phyloP scores from a whole-genome alignment of 2,888 invertebrate genomes.

The Hylaea fasciaria region DNA sequence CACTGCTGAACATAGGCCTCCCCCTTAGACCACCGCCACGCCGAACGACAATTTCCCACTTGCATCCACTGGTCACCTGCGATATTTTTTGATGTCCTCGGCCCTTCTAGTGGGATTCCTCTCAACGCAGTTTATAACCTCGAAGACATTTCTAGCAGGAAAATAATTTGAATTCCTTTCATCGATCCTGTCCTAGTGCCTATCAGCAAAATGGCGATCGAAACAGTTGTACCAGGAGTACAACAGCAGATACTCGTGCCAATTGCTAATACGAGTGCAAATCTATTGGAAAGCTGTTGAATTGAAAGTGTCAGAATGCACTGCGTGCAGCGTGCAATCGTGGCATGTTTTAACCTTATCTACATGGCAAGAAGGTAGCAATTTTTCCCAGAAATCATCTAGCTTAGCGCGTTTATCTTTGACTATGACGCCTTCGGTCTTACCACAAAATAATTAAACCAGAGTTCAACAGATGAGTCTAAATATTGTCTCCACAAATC shows the following conservation, averaged over 20 bases:
- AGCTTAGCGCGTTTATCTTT: not conserved
- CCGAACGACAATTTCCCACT: too few species aligned
- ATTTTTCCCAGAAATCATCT: slow-evolving; percentile 11
- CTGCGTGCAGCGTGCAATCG: slow-evolving; percentile 20
- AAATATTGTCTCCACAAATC: too few species aligned
- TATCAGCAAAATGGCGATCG: slow-evolving; percentile 11
- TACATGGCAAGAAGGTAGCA: slow-evolving; percentile 12
- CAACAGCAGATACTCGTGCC: slow-evolving; percentile 2
- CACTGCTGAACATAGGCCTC: too few species aligned
- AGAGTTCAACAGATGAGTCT: too few species aligned
- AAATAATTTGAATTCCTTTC: not conserved
- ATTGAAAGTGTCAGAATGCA: slow-evolving; percentile 22
- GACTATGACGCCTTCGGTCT: too few species aligned
- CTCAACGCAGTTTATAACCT: not conserved
- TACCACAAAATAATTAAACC: too few species aligned
- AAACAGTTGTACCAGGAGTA: slow-evolving; percentile 5
- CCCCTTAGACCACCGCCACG: too few species aligned
- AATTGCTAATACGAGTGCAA: slow-evolving; percentile 16
- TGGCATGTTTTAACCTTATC: slow-evolving; percentile 25
- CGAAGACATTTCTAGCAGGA: not conserved
- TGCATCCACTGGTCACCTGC: too few species aligned
- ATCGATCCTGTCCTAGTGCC: not conserved
- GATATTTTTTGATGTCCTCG: too few species aligned
- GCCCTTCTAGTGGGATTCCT: too few species aligned
- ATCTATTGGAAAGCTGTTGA: slow-evolving; percentile 17